Percentiles rank a stretch among this genome's conserved stretches.
These are phyloP conservation scores for Atherix ibis DNA, from an alignment of 2,888 invertebrate species.

Conservation along the genomic window DNA sequence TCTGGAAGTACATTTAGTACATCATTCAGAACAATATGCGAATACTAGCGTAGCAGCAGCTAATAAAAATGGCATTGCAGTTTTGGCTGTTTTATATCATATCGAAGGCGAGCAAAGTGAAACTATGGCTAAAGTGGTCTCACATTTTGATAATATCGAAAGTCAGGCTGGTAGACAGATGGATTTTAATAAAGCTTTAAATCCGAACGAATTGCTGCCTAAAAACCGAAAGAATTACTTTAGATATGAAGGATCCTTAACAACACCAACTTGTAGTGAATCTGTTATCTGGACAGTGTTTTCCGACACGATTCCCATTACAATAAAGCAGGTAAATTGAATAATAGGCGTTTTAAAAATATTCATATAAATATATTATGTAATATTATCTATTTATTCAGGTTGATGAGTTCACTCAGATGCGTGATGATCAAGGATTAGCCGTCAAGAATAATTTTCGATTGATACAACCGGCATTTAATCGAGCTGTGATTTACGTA, in stretches of 20 bases:
- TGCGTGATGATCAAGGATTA: slow-evolving; percentile 18
- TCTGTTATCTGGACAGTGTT: slow-evolving; percentile 59
- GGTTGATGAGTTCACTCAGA: slow-evolving; percentile 31
- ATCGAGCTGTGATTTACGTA: slow-evolving; percentile 23
- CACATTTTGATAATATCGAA: slow-evolving; percentile 7
- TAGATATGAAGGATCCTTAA: slow-evolving; percentile 56
- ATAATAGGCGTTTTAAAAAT: too few relatives aligned
- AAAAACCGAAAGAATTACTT: slow-evolving; percentile 34
- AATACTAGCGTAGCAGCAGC: slow-evolving; percentile 36
- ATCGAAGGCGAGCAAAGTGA: slow-evolving; percentile 25
- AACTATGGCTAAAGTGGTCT: slow-evolving; percentile 22
- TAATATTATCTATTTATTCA: slow-evolving; percentile 14
- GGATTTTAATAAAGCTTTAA: slow-evolving; percentile 1
- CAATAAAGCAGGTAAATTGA: slow-evolving; percentile 32
- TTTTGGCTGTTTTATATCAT: slow-evolving; percentile 46
- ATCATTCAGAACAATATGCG: slow-evolving; percentile 37
- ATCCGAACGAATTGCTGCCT: slow-evolving; percentile 1
- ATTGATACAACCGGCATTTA: slow-evolving; percentile 19
- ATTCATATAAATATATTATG: background rate
- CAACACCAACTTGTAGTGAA: slow-evolving; percentile 58
- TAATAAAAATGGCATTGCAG: slow-evolving; percentile 42
- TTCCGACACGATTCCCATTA: slow-evolving; percentile 37
- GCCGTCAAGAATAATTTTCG: slow-evolving; percentile 35
- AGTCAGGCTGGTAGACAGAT: slow-evolving; percentile 8
- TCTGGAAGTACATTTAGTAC: slow-evolving; percentile 51